These are phyloP conservation scores for Micrastur ruficollis DNA, from an alignment of 2,797 vertebrate genomes.

Conservation along the genomic window DNA sequence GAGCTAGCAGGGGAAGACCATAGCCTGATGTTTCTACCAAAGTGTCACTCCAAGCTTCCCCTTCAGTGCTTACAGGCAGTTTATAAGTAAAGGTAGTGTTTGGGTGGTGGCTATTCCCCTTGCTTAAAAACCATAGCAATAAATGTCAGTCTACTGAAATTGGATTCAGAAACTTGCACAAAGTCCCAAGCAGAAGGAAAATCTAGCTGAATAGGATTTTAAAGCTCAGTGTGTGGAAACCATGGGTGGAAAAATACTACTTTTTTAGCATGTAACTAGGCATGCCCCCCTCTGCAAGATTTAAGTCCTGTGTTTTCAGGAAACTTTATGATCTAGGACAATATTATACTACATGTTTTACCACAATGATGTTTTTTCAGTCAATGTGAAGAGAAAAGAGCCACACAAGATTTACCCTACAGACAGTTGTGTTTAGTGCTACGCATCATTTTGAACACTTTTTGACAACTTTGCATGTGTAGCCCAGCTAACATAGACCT, in stretches of 20 bases:
- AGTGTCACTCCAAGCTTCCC: neutral
- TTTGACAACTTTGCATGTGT: neutral
- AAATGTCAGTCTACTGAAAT: neutral
- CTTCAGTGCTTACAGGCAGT: neutral
- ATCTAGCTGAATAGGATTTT: neutral
- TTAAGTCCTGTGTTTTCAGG: neutral
- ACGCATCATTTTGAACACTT: neutral
- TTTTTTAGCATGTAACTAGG: neutral
- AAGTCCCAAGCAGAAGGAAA: neutral
- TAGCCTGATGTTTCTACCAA: neutral
- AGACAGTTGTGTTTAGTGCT: neutral
- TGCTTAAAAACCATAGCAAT: neutral
- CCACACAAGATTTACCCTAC: neutral
- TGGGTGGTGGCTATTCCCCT: neutral
- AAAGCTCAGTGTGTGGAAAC: neutral
- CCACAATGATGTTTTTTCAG: rapidly evolving
- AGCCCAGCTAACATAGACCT: neutral
- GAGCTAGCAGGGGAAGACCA: neutral
- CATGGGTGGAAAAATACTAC: rapidly evolving
- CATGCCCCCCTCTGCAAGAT: neutral
- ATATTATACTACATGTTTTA: neutral
- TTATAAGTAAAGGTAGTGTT: neutral
- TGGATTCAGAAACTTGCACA: neutral
- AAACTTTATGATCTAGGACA: neutral
- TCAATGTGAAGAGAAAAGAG: neutral